These are phyloP conservation scores for Cyrtorhinus lividipennis DNA, from an alignment of 1,140 invertebrate genomes.

Conservation along the genomic window DNA sequence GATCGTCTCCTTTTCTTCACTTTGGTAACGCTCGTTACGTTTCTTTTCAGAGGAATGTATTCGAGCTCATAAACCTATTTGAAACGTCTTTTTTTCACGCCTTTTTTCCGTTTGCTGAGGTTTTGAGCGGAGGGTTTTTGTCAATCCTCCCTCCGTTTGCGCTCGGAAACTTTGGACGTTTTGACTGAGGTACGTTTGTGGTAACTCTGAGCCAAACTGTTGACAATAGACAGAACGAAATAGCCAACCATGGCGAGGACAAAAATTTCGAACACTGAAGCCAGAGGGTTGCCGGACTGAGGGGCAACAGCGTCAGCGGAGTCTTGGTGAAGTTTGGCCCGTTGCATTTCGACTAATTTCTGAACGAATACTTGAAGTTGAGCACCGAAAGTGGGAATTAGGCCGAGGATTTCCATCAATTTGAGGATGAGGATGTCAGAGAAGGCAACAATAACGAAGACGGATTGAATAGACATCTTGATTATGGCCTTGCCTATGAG, in stretches of 20 bases:
- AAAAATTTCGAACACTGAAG: conserved; percentile 78
- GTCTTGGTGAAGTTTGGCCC: conserved; percentile 59
- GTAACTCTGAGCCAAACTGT: conserved; percentile 92
- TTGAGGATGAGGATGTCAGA: conserved; percentile 78
- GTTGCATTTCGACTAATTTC: conserved; percentile 76
- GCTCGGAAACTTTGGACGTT: not conserved
- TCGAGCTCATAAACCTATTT: conserved; percentile 11
- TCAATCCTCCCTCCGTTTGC: conserved; percentile 18
- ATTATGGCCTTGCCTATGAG: conserved; percentile 95
- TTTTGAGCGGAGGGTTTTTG: conserved; percentile 16
- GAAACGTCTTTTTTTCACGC: conserved; percentile 13
- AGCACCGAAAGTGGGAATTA: conserved; percentile 65
- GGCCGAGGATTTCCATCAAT: conserved; percentile 53
- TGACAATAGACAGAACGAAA: conserved; percentile 91
- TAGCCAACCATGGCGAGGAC: conserved; percentile 87
- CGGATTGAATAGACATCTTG: conserved; percentile 98
- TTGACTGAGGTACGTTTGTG: conserved; percentile 56
- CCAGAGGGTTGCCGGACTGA: conserved; percentile 47
- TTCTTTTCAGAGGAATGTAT: not conserved
- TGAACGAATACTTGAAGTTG: conserved; percentile 74
- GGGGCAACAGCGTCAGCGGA: conserved; percentile 36
- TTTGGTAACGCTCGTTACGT: not conserved
- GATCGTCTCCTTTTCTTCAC: no score
- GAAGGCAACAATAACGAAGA: conserved; percentile 96
- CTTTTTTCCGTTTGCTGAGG: conserved; percentile 16